Percentiles rank a stretch among this genome's conserved stretches.
Conservation (phyloP, 2,888 invertebrate species). For the Calliopum simillimum region DNA sequence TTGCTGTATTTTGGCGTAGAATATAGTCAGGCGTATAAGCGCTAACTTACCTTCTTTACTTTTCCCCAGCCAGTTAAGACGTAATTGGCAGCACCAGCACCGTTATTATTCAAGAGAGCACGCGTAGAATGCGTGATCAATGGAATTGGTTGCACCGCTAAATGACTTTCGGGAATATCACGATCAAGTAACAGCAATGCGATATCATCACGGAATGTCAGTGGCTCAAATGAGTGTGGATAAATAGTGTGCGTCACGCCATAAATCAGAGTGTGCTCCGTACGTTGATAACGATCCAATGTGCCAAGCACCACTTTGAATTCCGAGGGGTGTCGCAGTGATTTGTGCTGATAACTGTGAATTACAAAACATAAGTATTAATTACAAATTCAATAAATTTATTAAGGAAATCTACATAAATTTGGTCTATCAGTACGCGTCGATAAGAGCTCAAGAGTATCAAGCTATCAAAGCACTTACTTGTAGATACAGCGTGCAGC, state of each 20-base stretch:
- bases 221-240: conserved; percentile 46
- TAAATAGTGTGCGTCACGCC: conserved; percentile 59
- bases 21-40: background rate
- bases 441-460: background rate
- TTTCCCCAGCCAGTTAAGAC: conserved; percentile 44
- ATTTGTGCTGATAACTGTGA: conserved; percentile 40
- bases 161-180: conserved; percentile 53
- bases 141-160: conserved; percentile 53
- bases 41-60: conserved; percentile 37
- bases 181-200: conserved; percentile 59
- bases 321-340: conserved; percentile 59
- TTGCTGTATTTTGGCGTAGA: too few relatives aligned
- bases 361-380: conserved; percentile 5
- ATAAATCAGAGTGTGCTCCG: conserved; percentile 47
- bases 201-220: conserved; percentile 51
- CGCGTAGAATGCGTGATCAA: conserved; percentile 23
- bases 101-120: background rate
- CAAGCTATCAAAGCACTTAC: conserved; percentile 47
- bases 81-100: conserved; percentile 2
- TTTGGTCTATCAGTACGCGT: too few relatives aligned
- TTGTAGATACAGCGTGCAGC: conserved; percentile 58
- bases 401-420: conserved; percentile 11
- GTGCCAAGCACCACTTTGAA: conserved; percentile 57
- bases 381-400: conserved; percentile 15
- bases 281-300: conserved; percentile 50